These are phyloP conservation scores for Eptatretus burgeri DNA, from an alignment of 2,113 vertebrate species.

Conservation along the genomic window DNA sequence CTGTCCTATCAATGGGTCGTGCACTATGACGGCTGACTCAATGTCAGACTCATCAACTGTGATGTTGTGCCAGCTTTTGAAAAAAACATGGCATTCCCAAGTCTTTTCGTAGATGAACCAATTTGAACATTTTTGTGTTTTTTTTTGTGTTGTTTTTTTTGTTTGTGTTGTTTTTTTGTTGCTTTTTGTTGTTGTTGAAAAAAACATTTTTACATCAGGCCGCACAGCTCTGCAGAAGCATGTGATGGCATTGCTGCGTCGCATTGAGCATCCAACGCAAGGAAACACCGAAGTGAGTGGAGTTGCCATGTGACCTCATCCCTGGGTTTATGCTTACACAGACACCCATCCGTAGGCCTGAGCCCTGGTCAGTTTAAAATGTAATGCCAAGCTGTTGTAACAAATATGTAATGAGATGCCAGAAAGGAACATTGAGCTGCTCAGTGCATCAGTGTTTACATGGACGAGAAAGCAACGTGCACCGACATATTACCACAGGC, in stretches of 20 bases:
- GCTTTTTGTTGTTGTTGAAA: background rate
- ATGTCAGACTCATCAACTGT: too few species aligned
- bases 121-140: background rate
- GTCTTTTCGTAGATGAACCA: too few species aligned
- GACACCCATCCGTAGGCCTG: background rate
- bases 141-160: background rate
- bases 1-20: too few species aligned
- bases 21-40: too few species aligned
- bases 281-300: background rate
- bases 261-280: slow-evolving; percentile 1
- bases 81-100: background rate
- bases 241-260: background rate
- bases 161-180: too few species aligned
- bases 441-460: too few species aligned
- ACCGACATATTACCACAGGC: too few species aligned
- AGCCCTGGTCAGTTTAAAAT: too few species aligned
- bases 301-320: background rate
- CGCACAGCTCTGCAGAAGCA: background rate
- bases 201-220: slow-evolving; percentile 9
- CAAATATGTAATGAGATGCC: too few species aligned
- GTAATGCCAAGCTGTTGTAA: too few species aligned
- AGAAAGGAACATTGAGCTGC: too few species aligned
- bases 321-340: background rate
- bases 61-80: background rate
- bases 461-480: too few species aligned